Evolutionary conservation across 2,888 invertebrate genomes (phyloP), one percentile per base, ranked within the genome.

Genomic region (Resseliella maxima): DNA sequence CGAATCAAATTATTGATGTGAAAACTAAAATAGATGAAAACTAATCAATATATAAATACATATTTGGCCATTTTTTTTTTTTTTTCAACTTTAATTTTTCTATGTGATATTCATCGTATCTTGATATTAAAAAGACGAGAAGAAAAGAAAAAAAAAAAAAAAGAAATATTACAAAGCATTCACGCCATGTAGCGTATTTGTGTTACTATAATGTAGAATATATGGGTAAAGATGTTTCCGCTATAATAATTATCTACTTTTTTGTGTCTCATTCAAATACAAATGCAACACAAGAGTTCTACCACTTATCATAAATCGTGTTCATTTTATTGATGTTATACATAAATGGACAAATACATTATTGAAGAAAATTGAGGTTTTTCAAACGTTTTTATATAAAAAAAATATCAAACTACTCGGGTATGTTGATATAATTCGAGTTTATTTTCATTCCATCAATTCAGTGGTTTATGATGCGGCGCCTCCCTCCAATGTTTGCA

Each of bases 141-240:
- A n/a, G n/a, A n/a, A n/a, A n/a, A n/a, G n/a, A n/a, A n/a, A n/a
- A n/a, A n/a, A n/a, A n/a, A n/a, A n/a, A n/a, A n/a, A n/a, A n/a
- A 12, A 12, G 41, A 41, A 12, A 8, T 8, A 8, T 41, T 41
- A 12, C 41, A 8, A 41, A 8, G 41, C 41, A 50, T 50, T 10
- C 21, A 59, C 24, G n/a, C 3, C 24, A 24, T 59, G 59, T 1
- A 59, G 59, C 12, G 24, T 59, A 59, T 24, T 59, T 24, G 24
- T 59, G 59, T 59, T 59, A 24, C 59, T 50, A 18, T 50, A 18
- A 10, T 59, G 24, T 59, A 24, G 1, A 3, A 59, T 24, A 41
- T 41, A 41, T 41, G 41, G 41, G 41, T 41, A 41, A 41, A 41
- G 41, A 85, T 85, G n/a, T 85, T 85, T 38, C 54, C 31, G 41